Percentiles rank a stretch among this genome's conserved stretches.
Conservation (phyloP, 2,888 invertebrate species). For the Isotomurus palustris region DNA sequence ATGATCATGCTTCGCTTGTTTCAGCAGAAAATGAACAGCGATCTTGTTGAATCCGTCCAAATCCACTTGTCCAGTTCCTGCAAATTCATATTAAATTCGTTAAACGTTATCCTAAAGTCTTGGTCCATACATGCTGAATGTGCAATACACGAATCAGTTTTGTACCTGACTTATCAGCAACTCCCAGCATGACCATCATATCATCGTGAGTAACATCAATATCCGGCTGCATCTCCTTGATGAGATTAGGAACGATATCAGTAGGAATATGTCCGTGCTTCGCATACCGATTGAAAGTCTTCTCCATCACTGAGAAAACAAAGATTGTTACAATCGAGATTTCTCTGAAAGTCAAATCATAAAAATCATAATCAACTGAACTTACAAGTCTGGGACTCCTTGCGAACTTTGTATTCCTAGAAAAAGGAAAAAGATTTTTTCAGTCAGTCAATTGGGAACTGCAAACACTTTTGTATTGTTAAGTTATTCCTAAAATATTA, state of each 20-base stretch:
- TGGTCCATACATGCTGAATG: not conserved
- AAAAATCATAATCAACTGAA: not conserved
- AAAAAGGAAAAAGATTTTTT: not conserved
- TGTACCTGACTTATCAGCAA: constrained; percentile 7
- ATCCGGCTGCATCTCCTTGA: constrained; percentile 28
- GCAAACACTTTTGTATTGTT: too few species aligned
- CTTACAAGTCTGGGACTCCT: constrained; percentile 35
- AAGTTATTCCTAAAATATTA: too few species aligned
- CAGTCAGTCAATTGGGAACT: too few species aligned
- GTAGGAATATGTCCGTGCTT: constrained; percentile 21
- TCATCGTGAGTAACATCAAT: constrained; percentile 19
- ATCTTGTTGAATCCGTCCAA: constrained; percentile 26
- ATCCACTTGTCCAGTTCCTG: constrained; percentile 20
- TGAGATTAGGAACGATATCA: constrained; percentile 28
- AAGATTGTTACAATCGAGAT: too few species aligned
- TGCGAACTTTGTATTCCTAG: constrained; percentile 34
- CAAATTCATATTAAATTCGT: not conserved
- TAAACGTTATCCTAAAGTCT: not conserved
- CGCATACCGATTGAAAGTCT: constrained; percentile 26
- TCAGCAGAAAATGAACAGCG: constrained; percentile 25
- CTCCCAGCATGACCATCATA: constrained; percentile 4
- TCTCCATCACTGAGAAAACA: constrained; percentile 25
- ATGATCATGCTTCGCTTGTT: constrained; percentile 19
- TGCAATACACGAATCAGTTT: not conserved
- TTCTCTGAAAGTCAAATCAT: not conserved